Percentiles rank a stretch among this genome's conserved stretches.
phyloP scores from a whole-genome alignment of 1,140 invertebrate genomes.

The Metopolophium dirhodum region DNA sequence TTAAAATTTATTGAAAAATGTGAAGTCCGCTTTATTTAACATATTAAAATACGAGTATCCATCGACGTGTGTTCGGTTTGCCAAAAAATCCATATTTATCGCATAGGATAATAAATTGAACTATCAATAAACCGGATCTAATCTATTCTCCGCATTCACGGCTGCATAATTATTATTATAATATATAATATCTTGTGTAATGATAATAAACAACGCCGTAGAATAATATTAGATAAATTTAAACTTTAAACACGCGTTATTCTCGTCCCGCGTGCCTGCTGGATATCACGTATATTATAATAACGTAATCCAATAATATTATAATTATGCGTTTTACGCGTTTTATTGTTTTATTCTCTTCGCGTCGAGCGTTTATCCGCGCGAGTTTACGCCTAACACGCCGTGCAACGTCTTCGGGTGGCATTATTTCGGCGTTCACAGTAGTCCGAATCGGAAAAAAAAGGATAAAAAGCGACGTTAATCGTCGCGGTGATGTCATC shows the following conservation, averaged over 20 bases:
- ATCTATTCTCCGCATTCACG: background rate
- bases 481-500: background rate
- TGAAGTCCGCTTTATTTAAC: background rate
- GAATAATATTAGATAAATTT: background rate
- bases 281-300: background rate
- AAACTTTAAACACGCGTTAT: background rate
- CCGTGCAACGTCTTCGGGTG: background rate
- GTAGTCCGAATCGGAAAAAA: background rate
- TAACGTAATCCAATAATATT: background rate
- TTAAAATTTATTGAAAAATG: background rate
- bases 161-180: background rate
- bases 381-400: background rate
- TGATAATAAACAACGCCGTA: background rate
- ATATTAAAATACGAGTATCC: background rate
- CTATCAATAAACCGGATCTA: conserved; percentile 31
- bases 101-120: background rate
- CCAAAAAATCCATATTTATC: background rate
- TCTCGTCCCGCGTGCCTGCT: background rate
- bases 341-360: background rate
- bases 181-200: background rate
- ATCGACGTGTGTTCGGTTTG: background rate
- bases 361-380: background rate
- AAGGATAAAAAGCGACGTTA: background rate
- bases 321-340: background rate
- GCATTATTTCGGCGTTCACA: background rate